Evolutionary conservation across 2,113 vertebrate genomes (phyloP).

Genomic region (Bungarus multicinctus): DNA sequence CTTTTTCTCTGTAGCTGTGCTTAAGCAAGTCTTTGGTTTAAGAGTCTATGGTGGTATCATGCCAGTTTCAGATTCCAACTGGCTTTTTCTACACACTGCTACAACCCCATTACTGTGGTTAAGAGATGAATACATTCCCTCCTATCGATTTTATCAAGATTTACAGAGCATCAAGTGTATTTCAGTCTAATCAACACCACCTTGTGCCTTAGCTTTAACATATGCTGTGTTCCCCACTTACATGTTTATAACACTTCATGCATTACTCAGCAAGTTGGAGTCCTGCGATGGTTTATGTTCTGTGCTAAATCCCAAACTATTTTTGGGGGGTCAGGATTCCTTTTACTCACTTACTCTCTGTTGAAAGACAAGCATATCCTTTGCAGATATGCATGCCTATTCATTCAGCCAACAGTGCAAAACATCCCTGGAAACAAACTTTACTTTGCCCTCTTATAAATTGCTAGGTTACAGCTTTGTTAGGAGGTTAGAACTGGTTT

Average conservation of each 20-base stretch:
- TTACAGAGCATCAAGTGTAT: conserved; percentile 65
- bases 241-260: conserved; percentile 65
- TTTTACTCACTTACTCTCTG: conserved; percentile 48
- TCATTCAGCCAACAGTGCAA: conserved; percentile 57
- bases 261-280: conserved; percentile 68
- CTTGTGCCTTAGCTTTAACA: conserved; percentile 55
- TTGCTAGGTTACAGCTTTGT: conserved; percentile 71
- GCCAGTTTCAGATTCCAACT: conserved; percentile 59
- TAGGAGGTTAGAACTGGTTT: conserved; percentile 64
- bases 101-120: conserved; percentile 68
- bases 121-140: conserved; percentile 63
- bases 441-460: conserved; percentile 52
- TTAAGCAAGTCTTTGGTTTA: conserved; percentile 98
- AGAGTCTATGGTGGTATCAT: conserved; percentile 71
- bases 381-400: conserved; percentile 60
- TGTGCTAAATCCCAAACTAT: conserved; percentile 55
- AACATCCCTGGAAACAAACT: conserved; percentile 62
- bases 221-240: conserved; percentile 59
- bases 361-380: conserved; percentile 65
- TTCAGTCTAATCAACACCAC: conserved; percentile 62
- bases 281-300: conserved; percentile 60
- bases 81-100: conserved; percentile 72
- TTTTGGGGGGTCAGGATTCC: conserved; percentile 51
- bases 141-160: conserved; percentile 63
- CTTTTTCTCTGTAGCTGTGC: conserved; percentile 67